These are phyloP conservation scores for Cherax quadricarinatus DNA, from an alignment of 1,140 invertebrate genomes.

Conservation along the genomic window DNA sequence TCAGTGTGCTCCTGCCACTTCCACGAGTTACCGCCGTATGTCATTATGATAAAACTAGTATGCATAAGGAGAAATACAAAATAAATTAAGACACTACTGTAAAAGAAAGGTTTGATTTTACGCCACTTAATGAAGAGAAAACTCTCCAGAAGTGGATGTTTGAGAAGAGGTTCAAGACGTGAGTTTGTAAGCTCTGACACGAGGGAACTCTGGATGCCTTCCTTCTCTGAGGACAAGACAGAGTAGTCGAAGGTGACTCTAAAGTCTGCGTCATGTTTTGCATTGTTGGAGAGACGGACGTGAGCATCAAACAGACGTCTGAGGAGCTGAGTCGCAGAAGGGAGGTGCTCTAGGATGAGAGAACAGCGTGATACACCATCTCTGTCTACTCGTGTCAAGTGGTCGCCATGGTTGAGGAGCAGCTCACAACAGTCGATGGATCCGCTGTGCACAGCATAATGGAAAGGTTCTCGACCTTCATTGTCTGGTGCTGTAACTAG, in stretches of 20 bases:
- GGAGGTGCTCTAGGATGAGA: conserved; percentile 63
- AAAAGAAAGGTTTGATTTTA: conserved; percentile 84
- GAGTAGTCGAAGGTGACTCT: conserved; percentile 67
- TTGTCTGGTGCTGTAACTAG: conserved; percentile 33
- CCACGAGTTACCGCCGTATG: conserved; percentile 13
- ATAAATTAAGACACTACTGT: conserved; percentile 85
- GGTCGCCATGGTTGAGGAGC: conserved; percentile 66
- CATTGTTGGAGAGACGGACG: conserved; percentile 48
- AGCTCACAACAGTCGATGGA: conserved; percentile 70
- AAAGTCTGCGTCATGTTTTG: conserved; percentile 64
- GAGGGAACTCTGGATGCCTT: conserved; percentile 60
- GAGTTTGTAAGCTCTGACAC: conserved; percentile 63
- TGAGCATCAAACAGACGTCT: conserved; percentile 57
- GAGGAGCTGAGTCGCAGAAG: conserved; percentile 59
- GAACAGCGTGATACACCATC: conserved; percentile 60
- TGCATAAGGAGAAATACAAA: conserved; percentile 82
- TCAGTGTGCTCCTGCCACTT: conserved; percentile 8
- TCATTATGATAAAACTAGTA: conserved; percentile 60
- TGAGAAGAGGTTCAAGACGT: conserved; percentile 79
- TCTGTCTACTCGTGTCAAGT: conserved; percentile 57
- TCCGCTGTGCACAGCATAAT: conserved; percentile 60
- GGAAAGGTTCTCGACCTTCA: conserved; percentile 62
- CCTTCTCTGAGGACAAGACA: conserved; percentile 34
- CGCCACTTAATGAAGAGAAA: conserved; percentile 90
- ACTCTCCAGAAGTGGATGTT: conserved; percentile 87